Conservation (phyloP, 2,113 vertebrate species). For the Dicrurus megarhynchus region DNA sequence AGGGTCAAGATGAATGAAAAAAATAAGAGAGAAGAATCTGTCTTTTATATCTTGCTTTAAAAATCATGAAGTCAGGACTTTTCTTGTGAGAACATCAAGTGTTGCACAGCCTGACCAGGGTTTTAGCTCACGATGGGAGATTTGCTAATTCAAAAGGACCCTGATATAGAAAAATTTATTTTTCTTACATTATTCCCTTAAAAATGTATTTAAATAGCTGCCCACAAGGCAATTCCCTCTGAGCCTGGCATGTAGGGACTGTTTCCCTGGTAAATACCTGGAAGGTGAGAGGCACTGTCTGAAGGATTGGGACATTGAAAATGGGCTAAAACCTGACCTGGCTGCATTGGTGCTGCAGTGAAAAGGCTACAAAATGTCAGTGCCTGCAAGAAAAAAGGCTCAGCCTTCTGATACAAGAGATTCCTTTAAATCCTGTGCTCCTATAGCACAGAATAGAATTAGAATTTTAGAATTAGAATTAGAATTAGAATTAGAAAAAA, state of each 20-base stretch:
- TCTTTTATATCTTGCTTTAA: background rate
- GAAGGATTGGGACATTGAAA: background rate
- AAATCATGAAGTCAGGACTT: background rate
- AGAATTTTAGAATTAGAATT: background rate
- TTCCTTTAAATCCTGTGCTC: background rate
- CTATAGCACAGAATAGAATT: background rate
- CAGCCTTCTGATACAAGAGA: background rate
- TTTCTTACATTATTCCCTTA: background rate
- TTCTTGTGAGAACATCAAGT: background rate
- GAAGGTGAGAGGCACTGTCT: background rate
- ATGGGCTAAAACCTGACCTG: background rate
- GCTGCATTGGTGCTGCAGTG: background rate
- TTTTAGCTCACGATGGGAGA: background rate
- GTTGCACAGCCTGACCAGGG: background rate
- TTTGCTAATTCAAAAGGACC: background rate
- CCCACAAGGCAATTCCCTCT: background rate
- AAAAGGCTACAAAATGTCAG: background rate
- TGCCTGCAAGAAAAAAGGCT: background rate
- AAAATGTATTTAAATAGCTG: background rate
- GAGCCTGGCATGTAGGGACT: background rate
- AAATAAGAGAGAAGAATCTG: background rate
- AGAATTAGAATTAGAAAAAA: background rate
- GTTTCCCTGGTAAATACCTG: background rate
- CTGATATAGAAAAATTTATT: rapidly evolving
- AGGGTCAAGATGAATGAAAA: background rate